Evolutionary conservation across 2,797 vertebrate species (phyloP).

Genomic region (Neomorphus geoffroyi): DNA sequence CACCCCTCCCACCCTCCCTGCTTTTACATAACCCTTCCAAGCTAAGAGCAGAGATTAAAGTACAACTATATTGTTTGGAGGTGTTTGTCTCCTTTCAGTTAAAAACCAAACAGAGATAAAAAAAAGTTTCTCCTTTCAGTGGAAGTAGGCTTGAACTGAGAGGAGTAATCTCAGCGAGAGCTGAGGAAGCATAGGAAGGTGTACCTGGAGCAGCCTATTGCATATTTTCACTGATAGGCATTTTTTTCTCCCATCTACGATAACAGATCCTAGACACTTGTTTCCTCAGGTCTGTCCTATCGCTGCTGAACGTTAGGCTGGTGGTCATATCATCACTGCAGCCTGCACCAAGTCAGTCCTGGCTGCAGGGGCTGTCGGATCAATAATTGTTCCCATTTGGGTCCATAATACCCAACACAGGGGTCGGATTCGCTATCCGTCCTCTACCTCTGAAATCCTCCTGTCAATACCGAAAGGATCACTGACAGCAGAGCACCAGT

Average conservation of each 20-base stretch:
- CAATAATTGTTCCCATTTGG: not conserved
- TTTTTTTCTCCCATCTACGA: not conserved
- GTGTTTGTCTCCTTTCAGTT: not conserved
- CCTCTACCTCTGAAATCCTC: conserved; percentile 18
- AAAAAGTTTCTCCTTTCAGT: not conserved
- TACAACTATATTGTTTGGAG: not conserved
- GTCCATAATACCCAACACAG: not conserved
- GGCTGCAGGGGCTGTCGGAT: not conserved
- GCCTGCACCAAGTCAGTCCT: not conserved
- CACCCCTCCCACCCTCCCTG: fast-evolving
- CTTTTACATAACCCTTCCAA: conserved; percentile 44
- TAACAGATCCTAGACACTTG: not conserved
- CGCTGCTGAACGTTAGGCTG: not conserved
- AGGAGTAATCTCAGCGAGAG: not conserved
- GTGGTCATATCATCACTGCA: not conserved
- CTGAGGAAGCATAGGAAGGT: not conserved
- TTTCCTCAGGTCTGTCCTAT: not conserved
- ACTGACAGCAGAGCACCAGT: not conserved
- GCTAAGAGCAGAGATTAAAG: conserved; percentile 12
- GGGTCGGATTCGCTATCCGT: not conserved
- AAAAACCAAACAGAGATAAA: not conserved
- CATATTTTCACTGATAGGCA: not conserved
- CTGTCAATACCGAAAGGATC: conserved; percentile 51
- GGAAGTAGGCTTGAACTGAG: not conserved
- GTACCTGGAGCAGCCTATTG: not conserved